Evolutionary conservation across 2,888 invertebrate genomes (phyloP).

Genomic region (Amiota mariae): DNA sequence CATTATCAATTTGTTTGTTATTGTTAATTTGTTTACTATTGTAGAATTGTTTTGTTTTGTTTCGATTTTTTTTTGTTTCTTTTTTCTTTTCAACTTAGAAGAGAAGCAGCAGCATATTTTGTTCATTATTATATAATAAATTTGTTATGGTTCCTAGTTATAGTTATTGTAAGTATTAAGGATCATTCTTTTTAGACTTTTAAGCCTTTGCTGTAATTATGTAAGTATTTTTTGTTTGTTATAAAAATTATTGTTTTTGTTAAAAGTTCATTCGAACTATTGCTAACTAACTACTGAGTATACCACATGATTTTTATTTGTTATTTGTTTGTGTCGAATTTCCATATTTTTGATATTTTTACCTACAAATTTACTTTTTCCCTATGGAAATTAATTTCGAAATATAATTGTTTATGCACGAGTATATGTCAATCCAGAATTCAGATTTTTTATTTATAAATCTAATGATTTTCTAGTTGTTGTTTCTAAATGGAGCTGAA

Average conservation of each 20-base stretch:
- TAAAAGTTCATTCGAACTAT: not conserved
- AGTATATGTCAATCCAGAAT: not conserved
- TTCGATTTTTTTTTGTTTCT: not conserved
- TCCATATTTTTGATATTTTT: constrained; percentile 5
- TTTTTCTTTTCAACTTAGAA: constrained; percentile 13
- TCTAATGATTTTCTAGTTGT: too few species aligned
- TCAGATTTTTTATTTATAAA: not conserved
- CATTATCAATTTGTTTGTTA: constrained; percentile 31
- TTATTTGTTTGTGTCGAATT: not conserved
- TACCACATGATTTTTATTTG: too few species aligned
- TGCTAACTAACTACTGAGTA: constrained; percentile 13
- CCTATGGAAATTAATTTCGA: too few species aligned
- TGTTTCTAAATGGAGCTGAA: constrained; percentile 63
- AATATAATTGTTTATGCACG: too few species aligned
- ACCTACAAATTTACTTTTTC: not conserved
- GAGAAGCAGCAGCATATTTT: too few species aligned
- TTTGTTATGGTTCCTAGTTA: too few species aligned
- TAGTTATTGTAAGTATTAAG: too few species aligned
- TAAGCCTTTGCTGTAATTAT: not conserved
- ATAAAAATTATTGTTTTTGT: not conserved
- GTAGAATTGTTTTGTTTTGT: not conserved
- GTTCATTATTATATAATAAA: too few species aligned
- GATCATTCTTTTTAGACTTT: too few species aligned
- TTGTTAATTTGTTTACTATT: too few species aligned
- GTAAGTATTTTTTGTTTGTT: not conserved